Evolutionary conservation across 2,797 vertebrate species (phyloP).

Genomic region (Triplophysa yarkandensis): DNA sequence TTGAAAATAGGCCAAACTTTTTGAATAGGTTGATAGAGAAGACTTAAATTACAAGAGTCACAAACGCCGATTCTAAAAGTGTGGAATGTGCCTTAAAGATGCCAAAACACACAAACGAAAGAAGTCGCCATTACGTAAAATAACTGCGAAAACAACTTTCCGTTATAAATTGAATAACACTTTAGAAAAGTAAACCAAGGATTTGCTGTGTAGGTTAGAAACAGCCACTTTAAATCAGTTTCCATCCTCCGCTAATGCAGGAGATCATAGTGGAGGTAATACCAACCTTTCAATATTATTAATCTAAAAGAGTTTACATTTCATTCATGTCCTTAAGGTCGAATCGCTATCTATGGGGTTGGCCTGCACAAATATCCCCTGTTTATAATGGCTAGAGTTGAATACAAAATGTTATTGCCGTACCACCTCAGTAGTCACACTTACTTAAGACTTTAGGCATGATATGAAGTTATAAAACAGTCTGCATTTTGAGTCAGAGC

Average conservation of each 20-base stretch:
- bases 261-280: background rate
- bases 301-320: background rate
- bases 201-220: background rate
- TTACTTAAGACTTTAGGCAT: background rate
- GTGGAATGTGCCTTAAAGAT: background rate
- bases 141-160: background rate
- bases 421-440: background rate
- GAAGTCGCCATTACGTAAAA: constrained; percentile 14
- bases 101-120: constrained; percentile 10
- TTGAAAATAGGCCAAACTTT: background rate
- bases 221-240: background rate
- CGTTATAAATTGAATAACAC: background rate
- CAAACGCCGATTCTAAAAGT: constrained; percentile 2
- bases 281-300: background rate
- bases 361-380: background rate
- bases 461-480: constrained; percentile 7
- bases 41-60: background rate
- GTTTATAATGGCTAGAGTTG: background rate
- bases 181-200: constrained; percentile 11
- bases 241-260: constrained; percentile 13
- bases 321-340: background rate
- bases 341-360: background rate
- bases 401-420: background rate
- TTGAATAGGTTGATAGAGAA: background rate
- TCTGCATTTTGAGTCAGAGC: background rate